These are phyloP conservation scores for Penaeus vannamei DNA, from an alignment of 1,140 invertebrate genomes.

Conservation along the genomic window DNA sequence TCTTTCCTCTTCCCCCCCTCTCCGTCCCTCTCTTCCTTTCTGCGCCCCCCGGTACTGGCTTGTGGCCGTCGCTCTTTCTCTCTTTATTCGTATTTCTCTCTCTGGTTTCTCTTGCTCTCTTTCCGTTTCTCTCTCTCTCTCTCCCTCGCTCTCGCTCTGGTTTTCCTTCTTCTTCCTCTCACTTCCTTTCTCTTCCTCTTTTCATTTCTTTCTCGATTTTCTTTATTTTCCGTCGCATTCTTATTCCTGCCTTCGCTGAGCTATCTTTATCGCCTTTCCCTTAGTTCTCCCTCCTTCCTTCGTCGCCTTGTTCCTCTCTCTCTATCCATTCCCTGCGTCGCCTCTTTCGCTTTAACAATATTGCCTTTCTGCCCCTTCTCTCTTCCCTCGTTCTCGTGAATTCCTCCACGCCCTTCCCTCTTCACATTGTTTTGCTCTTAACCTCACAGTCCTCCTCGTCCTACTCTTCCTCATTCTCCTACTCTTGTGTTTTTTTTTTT, in stretches of 20 bases:
- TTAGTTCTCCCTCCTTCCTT: not conserved
- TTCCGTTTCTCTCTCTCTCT: not conserved
- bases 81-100: not conserved
- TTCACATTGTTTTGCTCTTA: too few species aligned
- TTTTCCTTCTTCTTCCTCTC: not conserved
- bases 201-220: not conserved
- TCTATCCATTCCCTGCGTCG: not conserved
- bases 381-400: too few species aligned
- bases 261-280: not conserved
- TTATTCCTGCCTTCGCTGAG: not conserved
- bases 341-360: too few species aligned
- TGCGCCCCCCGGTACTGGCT: conserved; percentile 33
- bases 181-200: not conserved
- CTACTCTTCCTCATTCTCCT: not conserved
- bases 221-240: not conserved
- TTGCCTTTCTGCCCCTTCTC: too few species aligned
- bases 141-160: not conserved
- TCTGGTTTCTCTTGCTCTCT: not conserved
- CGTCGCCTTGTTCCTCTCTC: not conserved
- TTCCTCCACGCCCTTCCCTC: too few species aligned
- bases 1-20: not conserved
- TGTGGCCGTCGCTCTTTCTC: not conserved
- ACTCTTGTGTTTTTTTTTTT: not conserved
- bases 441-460: not conserved
- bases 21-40: conserved; percentile 47